phyloP scores from a whole-genome alignment of 1,140 invertebrate genomes.

The Charaxes varanes region DNA sequence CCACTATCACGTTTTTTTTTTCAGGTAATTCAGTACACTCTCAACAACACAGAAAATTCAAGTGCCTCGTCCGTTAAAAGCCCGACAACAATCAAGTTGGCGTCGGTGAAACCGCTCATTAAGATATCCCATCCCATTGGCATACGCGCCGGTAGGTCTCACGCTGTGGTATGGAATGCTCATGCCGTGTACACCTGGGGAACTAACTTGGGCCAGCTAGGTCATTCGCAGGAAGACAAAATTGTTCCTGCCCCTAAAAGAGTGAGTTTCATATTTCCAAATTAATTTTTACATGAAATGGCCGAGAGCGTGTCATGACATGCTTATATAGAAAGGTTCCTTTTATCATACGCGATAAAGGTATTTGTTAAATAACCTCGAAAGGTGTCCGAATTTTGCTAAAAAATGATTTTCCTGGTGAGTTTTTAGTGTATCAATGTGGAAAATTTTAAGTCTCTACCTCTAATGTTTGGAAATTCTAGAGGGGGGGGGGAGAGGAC shows the following conservation, averaged over 20 bases:
- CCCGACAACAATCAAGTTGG: constrained; percentile 36
- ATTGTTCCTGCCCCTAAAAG: constrained; percentile 56
- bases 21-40: constrained; percentile 54
- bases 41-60: constrained; percentile 45
- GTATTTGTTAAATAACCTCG: no score
- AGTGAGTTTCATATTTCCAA: no score
- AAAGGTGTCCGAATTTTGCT: no score
- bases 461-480: no score
- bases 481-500: no score
- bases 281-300: no score
- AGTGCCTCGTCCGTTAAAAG: constrained; percentile 39
- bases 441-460: no score
- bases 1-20: constrained; percentile 13
- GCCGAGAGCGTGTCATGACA: no score
- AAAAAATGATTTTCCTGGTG: no score
- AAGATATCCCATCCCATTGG: constrained; percentile 63
- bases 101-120: constrained; percentile 38
- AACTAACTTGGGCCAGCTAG: constrained; percentile 83
- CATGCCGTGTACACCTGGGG: constrained; percentile 79
- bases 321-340: no score
- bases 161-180: constrained; percentile 80
- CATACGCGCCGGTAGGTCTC: constrained; percentile 77
- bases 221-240: constrained; percentile 68
- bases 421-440: no score
- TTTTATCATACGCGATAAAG: no score